These are phyloP conservation scores for Reinhardtius hippoglossoides DNA, from an alignment of 2,113 vertebrate genomes.

Conservation along the genomic window DNA sequence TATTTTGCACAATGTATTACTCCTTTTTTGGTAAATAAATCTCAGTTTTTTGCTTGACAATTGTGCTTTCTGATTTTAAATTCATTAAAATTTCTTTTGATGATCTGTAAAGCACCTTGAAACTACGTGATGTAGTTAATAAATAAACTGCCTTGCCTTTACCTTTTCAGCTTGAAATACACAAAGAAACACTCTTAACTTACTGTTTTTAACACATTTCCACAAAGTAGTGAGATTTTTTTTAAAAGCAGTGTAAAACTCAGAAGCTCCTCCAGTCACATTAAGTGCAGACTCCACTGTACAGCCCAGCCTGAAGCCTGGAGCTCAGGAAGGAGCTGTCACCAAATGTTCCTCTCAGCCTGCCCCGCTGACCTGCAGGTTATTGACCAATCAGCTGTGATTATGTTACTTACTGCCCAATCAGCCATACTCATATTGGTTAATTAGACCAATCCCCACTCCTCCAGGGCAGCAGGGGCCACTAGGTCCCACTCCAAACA, in stretches of 20 bases:
- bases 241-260: background rate
- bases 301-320: slow-evolving; percentile 5
- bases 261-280: background rate
- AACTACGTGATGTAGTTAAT: too few relatives aligned
- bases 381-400: slow-evolving; percentile 80
- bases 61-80: too few relatives aligned
- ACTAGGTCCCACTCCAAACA: slow-evolving; percentile 77
- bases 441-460: slow-evolving; percentile 76
- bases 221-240: too few relatives aligned
- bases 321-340: background rate
- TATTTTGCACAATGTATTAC: too few relatives aligned
- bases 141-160: too few relatives aligned
- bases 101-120: too few relatives aligned
- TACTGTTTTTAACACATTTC: too few relatives aligned
- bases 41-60: too few relatives aligned
- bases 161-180: too few relatives aligned
- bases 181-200: too few relatives aligned
- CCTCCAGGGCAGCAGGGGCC: slow-evolving; percentile 72
- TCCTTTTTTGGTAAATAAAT: too few relatives aligned
- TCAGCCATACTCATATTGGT: slow-evolving; percentile 72
- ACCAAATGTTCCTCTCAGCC: slow-evolving; percentile 42
- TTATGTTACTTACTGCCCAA: slow-evolving; percentile 71
- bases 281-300: background rate
- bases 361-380: slow-evolving; percentile 55
- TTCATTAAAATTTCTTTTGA: too few relatives aligned